Evolutionary conservation across 2,797 vertebrate genomes (phyloP).

Genomic region (Buceros bicornis): DNA sequence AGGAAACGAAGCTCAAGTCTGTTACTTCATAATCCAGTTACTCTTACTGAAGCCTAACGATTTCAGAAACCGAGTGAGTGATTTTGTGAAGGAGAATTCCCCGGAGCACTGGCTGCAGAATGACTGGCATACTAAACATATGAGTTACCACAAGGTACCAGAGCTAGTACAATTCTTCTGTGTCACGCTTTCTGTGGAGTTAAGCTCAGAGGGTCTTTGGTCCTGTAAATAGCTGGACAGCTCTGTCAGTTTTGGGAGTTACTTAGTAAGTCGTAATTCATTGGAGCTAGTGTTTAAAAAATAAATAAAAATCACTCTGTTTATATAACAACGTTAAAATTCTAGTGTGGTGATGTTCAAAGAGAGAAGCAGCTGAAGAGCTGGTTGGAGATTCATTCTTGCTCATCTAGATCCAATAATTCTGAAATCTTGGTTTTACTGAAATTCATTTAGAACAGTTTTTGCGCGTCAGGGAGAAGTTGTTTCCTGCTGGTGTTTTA

Average conservation of each 20-base stretch:
- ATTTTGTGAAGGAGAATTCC: constrained; percentile 98
- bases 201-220: neutral
- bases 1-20: constrained; percentile 98
- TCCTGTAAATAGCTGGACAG: neutral
- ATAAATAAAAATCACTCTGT: neutral
- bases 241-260: neutral
- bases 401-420: neutral
- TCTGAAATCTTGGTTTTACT: neutral
- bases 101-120: constrained; percentile 99
- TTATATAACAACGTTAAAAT: neutral
- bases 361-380: neutral
- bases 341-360: neutral
- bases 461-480: neutral
- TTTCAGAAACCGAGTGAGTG: constrained; percentile 96
- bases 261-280: neutral
- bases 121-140: constrained; percentile 99
- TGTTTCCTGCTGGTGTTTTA: neutral
- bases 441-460: neutral
- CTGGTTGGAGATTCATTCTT: neutral
- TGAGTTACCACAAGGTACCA: constrained; percentile 98
- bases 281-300: neutral
- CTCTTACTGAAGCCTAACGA: constrained; percentile 97
- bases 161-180: neutral
- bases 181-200: neutral
- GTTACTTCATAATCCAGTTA: constrained; percentile 99